These are phyloP conservation scores for Leptinotarsa defecta DNA, from an alignment of 1,140 invertebrate species.

Conservation along the genomic window DNA sequence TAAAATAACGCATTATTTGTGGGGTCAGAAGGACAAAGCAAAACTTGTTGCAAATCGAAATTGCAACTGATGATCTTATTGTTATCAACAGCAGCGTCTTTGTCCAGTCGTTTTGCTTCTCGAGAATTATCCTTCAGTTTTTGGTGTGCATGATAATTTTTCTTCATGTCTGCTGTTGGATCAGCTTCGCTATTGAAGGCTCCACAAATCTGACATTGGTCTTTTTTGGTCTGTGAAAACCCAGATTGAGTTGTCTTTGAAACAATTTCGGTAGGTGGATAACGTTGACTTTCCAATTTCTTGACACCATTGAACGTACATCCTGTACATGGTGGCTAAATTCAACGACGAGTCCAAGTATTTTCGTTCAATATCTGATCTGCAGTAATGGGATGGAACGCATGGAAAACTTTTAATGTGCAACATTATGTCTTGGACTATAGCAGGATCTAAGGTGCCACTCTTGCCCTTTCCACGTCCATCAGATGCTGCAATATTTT, in stretches of 20 bases:
- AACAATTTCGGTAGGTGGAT: constrained; percentile 11
- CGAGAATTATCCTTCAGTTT: constrained; percentile 9
- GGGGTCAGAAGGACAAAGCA: constrained; percentile 17
- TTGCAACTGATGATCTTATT: constrained; percentile 19
- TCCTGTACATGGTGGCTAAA: constrained; percentile 27
- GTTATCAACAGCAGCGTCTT: constrained; percentile 4
- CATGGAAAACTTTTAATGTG: constrained; percentile 9
- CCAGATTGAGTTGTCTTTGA: constrained; percentile 22
- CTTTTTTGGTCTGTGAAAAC: constrained; percentile 26
- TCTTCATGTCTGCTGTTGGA: neutral
- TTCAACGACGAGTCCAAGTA: constrained; percentile 29
- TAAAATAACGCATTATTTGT: constrained; percentile 36
- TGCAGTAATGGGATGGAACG: constrained; percentile 24
- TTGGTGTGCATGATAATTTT: constrained; percentile 11
- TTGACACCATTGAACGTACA: constrained; percentile 25
- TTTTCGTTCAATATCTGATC: constrained; percentile 23
- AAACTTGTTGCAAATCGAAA: constrained; percentile 31
- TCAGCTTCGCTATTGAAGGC: constrained; percentile 18
- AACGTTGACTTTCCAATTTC: neutral
- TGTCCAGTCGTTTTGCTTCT: constrained; percentile 17
- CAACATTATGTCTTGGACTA: constrained; percentile 14
- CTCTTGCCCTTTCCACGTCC: constrained; percentile 16
- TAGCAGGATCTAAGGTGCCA: neutral
- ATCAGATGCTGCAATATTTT: constrained; percentile 12
- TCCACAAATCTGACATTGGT: constrained; percentile 22